These are phyloP conservation scores for Phaetusa simplex DNA, from an alignment of 2,113 vertebrate genomes.

Conservation along the genomic window DNA sequence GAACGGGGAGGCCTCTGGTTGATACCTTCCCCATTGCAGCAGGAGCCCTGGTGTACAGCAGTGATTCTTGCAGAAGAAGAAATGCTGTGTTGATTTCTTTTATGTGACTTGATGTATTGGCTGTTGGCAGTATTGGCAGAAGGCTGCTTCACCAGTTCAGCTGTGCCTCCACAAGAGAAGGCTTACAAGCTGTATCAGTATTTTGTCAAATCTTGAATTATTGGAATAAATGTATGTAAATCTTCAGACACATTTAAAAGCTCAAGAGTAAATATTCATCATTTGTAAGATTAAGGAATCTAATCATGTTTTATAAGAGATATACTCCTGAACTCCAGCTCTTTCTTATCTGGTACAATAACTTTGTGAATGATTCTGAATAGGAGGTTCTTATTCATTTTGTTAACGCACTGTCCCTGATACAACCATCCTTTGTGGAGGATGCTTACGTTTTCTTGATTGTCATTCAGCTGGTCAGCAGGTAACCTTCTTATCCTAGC, in stretches of 20 bases:
- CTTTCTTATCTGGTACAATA: slow-evolving; percentile 20
- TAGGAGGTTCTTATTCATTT: background rate
- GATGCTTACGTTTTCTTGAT: slow-evolving; percentile 18
- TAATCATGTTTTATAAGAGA: background rate
- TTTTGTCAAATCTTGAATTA: background rate
- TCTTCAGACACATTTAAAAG: background rate
- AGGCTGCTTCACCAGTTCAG: background rate
- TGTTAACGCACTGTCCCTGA: background rate
- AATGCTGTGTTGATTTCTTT: background rate
- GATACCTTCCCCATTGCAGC: background rate
- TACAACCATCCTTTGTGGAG: background rate
- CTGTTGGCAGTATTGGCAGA: background rate
- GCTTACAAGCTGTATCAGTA: background rate
- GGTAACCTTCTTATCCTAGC: slow-evolving; percentile 40
- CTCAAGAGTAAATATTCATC: slow-evolving; percentile 19
- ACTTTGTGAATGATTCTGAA: slow-evolving; percentile 27
- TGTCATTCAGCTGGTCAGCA: slow-evolving; percentile 25
- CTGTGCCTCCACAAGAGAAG: background rate
- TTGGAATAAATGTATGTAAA: slow-evolving; percentile 7
- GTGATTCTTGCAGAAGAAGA: background rate
- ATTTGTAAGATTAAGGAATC: background rate
- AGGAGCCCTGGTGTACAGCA: background rate
- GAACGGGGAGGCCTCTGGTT: background rate
- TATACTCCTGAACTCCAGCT: background rate
- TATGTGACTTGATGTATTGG: background rate